phyloP scores from a whole-genome alignment of 92 coral and sea anemone species.

The Zoanthus solanderi region DNA sequence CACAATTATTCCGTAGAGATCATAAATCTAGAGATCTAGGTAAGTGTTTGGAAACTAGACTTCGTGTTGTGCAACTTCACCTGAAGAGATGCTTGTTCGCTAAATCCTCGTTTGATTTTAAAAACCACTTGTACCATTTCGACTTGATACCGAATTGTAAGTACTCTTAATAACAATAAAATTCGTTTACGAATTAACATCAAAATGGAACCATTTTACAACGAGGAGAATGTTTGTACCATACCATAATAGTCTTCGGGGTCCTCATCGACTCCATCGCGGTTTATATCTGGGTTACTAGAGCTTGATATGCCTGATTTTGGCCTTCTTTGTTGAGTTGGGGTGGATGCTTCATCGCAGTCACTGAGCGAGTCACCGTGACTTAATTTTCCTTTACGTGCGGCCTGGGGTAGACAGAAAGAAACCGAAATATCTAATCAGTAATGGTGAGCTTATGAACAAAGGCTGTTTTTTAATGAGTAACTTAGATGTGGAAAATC shows the following conservation, averaged over 20 bases:
- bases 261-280: slow-evolving; percentile 59
- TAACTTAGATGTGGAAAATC: too few relatives aligned
- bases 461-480: background rate
- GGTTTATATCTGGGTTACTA: slow-evolving; percentile 38
- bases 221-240: background rate
- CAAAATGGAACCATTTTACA: background rate
- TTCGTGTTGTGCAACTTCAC: too few relatives aligned
- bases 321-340: slow-evolving; percentile 66
- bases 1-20: too few relatives aligned
- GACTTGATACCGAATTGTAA: too few relatives aligned
- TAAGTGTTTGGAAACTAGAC: too few relatives aligned
- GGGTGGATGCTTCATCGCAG: slow-evolving; percentile 84
- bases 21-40: too few relatives aligned
- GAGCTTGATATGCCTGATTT: slow-evolving; percentile 42
- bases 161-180: too few relatives aligned
- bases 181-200: too few relatives aligned
- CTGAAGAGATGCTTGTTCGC: too few relatives aligned
- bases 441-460: background rate
- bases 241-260: slow-evolving; percentile 40
- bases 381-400: slow-evolving; percentile 66
- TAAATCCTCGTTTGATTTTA: too few relatives aligned
- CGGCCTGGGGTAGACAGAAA: slow-evolving; percentile 21
- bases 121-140: too few relatives aligned
- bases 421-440: background rate
- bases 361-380: slow-evolving; percentile 78